phyloP scores from a whole-genome alignment of 2,113 vertebrate genomes.

The Fulica atra region DNA sequence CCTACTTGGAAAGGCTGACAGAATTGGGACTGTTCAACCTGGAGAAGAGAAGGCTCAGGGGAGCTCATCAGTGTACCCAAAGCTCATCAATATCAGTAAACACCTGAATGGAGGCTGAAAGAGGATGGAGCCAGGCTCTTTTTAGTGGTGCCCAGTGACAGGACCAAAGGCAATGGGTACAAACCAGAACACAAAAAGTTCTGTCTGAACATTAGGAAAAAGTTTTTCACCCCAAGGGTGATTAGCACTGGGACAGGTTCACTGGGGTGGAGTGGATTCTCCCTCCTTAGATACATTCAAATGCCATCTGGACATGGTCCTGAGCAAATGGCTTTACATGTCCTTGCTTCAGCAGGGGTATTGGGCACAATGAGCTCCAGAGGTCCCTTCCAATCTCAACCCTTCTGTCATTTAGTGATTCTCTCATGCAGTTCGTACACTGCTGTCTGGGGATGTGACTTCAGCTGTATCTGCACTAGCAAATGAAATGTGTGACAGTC shows the following conservation, averaged over 20 bases:
- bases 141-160: background rate
- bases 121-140: background rate
- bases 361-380: background rate
- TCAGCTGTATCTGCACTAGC: background rate
- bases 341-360: background rate
- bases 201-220: background rate
- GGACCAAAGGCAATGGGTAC: background rate
- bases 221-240: background rate
- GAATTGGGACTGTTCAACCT: background rate
- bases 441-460: background rate
- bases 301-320: background rate
- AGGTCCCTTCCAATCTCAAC: background rate
- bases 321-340: background rate
- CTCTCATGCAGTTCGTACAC: background rate
- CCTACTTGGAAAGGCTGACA: background rate
- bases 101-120: background rate
- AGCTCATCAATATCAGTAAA: background rate
- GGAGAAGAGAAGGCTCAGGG: background rate
- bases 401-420: background rate
- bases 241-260: background rate
- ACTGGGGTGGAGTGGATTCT: background rate
- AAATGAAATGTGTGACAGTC: background rate
- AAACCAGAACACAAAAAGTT: background rate
- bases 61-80: background rate
- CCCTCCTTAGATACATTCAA: background rate